phyloP scores from a whole-genome alignment of 2,888 invertebrate genomes.

The Pogonocherus hispidulus region DNA sequence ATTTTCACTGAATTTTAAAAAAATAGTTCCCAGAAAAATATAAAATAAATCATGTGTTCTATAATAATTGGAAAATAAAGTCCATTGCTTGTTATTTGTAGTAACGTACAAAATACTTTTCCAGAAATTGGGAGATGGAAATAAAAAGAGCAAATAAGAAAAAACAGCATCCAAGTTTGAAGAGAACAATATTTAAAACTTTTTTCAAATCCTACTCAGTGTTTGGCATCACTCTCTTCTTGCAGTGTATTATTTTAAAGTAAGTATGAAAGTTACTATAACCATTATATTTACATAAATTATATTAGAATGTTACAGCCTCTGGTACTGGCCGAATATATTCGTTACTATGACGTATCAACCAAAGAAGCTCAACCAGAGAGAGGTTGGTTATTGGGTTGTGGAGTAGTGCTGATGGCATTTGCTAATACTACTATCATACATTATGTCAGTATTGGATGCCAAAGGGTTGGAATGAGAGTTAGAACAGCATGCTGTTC shows the following conservation, averaged over 20 bases:
- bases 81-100: neutral
- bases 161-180: conserved; percentile 73
- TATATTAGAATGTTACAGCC: conserved; percentile 74
- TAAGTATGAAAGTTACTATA: conserved; percentile 58
- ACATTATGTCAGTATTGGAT: conserved; percentile 75
- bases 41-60: neutral
- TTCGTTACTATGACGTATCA: conserved; percentile 71
- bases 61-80: neutral
- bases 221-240: conserved; percentile 73
- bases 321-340: conserved; percentile 74
- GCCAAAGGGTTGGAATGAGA: conserved; percentile 81
- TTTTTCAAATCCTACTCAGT: conserved; percentile 75
- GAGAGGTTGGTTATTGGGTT: conserved; percentile 79
- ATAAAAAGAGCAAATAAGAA: conserved; percentile 68
- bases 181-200: conserved; percentile 73
- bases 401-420: conserved; percentile 73
- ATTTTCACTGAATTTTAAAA: too few species aligned
- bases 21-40: too few species aligned
- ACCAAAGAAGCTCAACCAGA: conserved; percentile 69
- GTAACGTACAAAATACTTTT: conserved; percentile 22
- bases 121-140: conserved; percentile 75
- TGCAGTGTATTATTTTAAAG: conserved; percentile 75
- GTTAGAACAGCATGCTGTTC: conserved; percentile 84
- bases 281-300: conserved; percentile 39
- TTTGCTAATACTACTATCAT: conserved; percentile 74